These are phyloP conservation scores for Scaptomyza parva DNA, from an alignment of 2,888 invertebrate species.

Conservation along the genomic window DNA sequence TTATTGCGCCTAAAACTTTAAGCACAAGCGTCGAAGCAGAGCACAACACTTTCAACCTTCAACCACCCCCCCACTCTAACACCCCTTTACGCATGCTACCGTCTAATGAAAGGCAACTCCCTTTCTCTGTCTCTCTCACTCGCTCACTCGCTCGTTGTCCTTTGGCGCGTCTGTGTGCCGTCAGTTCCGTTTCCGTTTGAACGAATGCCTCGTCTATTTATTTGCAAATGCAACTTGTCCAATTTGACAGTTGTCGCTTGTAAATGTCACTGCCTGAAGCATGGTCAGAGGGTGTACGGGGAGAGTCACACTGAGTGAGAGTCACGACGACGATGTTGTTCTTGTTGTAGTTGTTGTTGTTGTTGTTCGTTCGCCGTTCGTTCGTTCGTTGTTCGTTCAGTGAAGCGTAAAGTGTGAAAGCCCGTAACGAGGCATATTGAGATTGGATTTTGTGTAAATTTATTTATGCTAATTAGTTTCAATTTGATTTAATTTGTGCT, in stretches of 20 bases:
- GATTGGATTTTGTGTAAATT: conserved; percentile 78
- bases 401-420: conserved; percentile 76
- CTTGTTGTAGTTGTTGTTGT: too few relatives aligned
- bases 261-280: conserved; percentile 51
- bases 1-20: conserved; percentile 76
- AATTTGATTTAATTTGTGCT: conserved; percentile 77
- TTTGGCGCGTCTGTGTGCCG: conserved; percentile 27
- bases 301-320: too few relatives aligned
- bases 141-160: conserved; percentile 5
- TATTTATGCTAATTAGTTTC: conserved; percentile 79
- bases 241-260: conserved; percentile 78
- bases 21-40: conserved; percentile 72
- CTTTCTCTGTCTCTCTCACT: neutral
- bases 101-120: conserved; percentile 39
- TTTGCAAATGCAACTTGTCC: conserved; percentile 78
- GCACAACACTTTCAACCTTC: conserved; percentile 5
- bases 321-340: neutral
- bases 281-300: neutral
- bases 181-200: conserved; percentile 72
- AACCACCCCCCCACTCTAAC: neutral
- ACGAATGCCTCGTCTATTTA: conserved; percentile 70
- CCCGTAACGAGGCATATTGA: conserved; percentile 77
- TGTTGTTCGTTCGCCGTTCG: conserved; percentile 3
- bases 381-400: too few relatives aligned
- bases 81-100: conserved; percentile 2